Conservation (phyloP, 2,113 vertebrate genomes). For the Stigmatopora nigra region DNA sequence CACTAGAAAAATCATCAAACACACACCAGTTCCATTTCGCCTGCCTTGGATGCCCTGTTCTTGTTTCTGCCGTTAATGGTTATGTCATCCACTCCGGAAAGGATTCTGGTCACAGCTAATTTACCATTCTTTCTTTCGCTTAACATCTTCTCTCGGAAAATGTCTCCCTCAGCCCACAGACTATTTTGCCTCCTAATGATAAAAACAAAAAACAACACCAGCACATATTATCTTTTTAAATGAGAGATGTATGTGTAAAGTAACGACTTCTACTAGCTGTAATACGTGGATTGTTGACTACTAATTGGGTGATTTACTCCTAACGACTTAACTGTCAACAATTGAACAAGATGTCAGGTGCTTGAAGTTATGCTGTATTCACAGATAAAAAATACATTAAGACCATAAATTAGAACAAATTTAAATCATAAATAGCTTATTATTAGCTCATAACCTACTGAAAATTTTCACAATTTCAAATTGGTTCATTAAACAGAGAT, state of each 20-base stretch:
- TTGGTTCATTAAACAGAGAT: no score
- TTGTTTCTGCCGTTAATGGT: constrained; percentile 79
- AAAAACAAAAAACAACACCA: neutral
- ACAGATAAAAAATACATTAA: no score
- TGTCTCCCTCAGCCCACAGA: constrained; percentile 87
- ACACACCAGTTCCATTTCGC: constrained; percentile 79
- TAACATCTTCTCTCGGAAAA: constrained; percentile 77
- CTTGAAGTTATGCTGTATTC: no score
- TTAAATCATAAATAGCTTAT: no score
- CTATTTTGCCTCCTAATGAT: constrained; percentile 78
- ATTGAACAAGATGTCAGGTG: no score
- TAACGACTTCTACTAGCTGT: no score
- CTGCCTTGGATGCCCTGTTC: constrained; percentile 67
- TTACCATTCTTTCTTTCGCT: constrained; percentile 72
- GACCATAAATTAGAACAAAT: no score
- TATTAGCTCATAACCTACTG: no score
- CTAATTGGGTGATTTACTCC: neutral
- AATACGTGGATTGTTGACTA: neutral
- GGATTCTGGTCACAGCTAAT: constrained; percentile 78
- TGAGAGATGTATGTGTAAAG: neutral
- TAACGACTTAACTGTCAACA: no score
- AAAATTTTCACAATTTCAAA: no score
- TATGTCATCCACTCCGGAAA: constrained; percentile 90
- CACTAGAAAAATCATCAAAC: neutral
- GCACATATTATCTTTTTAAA: neutral